Base-by-base conservation (phyloP, 1,140 invertebrate species). In the Paracyclopina nana region DNA sequence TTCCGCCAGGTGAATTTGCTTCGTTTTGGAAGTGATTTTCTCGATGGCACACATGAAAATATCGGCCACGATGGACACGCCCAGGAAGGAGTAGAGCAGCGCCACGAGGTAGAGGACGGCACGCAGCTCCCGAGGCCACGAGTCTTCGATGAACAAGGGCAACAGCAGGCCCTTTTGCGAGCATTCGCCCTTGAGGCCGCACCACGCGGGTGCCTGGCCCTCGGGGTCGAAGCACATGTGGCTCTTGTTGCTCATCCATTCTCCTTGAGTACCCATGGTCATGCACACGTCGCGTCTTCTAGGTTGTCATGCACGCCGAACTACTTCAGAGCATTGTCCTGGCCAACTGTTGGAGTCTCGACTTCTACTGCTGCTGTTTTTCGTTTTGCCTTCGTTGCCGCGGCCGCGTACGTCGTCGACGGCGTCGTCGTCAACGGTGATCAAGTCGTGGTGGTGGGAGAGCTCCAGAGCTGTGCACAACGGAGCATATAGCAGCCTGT, bases 21-120 rank as follows among this genome's bases (percentile, higher is more conserved):
- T 62, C 3, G 72, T 76, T 60, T 74, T 74, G 58, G 70, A 72
- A 3, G 74, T 78, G 53, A 78, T 78, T 54, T 69, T 71, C 60
- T 77, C 75, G 51, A 78, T 76, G 49, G 73, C 62, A 28, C 70
- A 68, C 54, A 70, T 62, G 57, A 72, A 71, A 28, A 71, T 68
- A 57, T 76, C 74, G 20, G 75, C 71, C 6, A 76, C 67, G 54
- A 77, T 76, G 46, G 75, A 68, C 4, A 76, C 68, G 20, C 69
- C 69, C 49, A 70, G 55, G 56, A 71, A 70, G 55, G 66, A 68
- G 61, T 74, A 76, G 4, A 77, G 53, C 0, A 77, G 60, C 5
- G 65, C 70, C 11, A 70, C 42, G 4, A 75, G 57, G 59, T 76
- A 77, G 9, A 74, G 53, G 41, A 62, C 55, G 4, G 65, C 68